These are phyloP conservation scores for Pegoplata infirma DNA, from an alignment of 2,888 invertebrate species.

Conservation along the genomic window DNA sequence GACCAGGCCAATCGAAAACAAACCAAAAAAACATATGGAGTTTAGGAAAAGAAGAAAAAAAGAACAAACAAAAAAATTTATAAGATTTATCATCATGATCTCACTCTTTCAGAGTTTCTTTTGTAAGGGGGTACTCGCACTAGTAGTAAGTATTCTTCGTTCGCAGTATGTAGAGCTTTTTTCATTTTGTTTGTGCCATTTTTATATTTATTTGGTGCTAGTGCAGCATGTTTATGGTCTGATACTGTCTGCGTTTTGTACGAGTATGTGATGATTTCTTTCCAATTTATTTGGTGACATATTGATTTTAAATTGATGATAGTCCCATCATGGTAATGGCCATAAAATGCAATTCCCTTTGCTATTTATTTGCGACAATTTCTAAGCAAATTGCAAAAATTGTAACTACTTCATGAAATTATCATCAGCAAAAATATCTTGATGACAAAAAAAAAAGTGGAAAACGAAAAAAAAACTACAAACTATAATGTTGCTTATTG, in stretches of 20 bases:
- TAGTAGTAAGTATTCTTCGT: too few relatives aligned
- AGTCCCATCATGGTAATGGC: conserved; percentile 70
- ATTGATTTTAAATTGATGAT: conserved; percentile 78
- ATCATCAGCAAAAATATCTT: conserved; percentile 47
- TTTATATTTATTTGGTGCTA: conserved; percentile 63
- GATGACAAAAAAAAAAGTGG: background rate
- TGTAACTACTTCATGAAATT: conserved; percentile 52
- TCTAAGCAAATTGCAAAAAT: conserved; percentile 59
- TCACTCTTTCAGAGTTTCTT: too few relatives aligned
- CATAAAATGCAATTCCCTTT: conserved; percentile 60
- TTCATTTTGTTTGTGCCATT: conserved; percentile 51
- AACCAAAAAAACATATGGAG: conserved; percentile 36
- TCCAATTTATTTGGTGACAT: conserved; percentile 78
- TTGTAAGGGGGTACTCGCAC: too few relatives aligned
- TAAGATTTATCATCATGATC: conserved; percentile 62
- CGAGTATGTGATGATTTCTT: conserved; percentile 75
- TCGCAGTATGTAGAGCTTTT: conserved; percentile 4
- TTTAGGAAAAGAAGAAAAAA: conserved; percentile 14
- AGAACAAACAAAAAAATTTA: background rate
- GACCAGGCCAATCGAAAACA: background rate
- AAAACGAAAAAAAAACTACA: background rate
- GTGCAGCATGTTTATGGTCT: conserved; percentile 60
- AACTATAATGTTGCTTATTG: background rate
- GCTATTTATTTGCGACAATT: conserved; percentile 60
- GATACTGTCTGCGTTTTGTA: conserved; percentile 58